Evolutionary conservation across 2,113 vertebrate species (phyloP).

Genomic region (Ailuropoda melanoleuca): DNA sequence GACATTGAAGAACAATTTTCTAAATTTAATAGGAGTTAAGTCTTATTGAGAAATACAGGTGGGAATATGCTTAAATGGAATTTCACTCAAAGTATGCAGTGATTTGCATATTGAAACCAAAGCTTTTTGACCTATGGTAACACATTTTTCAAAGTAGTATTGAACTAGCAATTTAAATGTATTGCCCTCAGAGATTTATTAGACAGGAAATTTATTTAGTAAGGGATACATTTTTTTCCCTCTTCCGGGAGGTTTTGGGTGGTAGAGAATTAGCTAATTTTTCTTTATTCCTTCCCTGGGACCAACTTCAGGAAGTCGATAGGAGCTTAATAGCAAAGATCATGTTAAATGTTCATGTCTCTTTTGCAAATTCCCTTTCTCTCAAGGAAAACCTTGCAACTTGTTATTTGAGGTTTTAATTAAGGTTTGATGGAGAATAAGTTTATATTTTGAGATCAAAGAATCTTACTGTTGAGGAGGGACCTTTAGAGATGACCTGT

Average conservation of each 20-base stretch:
- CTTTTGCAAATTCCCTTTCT: slow-evolving; percentile 25
- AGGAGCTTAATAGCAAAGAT: slow-evolving; percentile 37
- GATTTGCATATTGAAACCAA: slow-evolving; percentile 52
- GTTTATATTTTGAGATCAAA: slow-evolving; percentile 12
- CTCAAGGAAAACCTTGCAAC: slow-evolving; percentile 5
- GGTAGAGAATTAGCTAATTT: slow-evolving; percentile 23
- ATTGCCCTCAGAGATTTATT: slow-evolving; percentile 18
- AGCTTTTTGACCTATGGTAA: not conserved
- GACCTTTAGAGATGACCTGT: not conserved
- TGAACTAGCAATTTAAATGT: slow-evolving; percentile 48
- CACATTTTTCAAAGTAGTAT: slow-evolving; percentile 41
- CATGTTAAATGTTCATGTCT: not conserved
- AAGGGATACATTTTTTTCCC: not conserved
- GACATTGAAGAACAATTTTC: not conserved
- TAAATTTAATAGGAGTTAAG: slow-evolving; percentile 29
- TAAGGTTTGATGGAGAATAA: not conserved
- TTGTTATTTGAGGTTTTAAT: slow-evolving; percentile 14
- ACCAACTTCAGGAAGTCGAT: slow-evolving; percentile 18
- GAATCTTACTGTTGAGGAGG: not conserved
- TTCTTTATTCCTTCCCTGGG: not conserved
- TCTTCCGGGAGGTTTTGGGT: not conserved
- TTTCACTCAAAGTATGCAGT: not conserved
- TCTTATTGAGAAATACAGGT: slow-evolving; percentile 64
- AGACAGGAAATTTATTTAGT: slow-evolving; percentile 22
- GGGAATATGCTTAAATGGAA: slow-evolving; percentile 1